Percentiles rank a stretch among this genome's conserved stretches.
Evolutionary conservation across 1,140 invertebrate species (phyloP).

Genomic region (Mycetomoellerius zeteki): DNA sequence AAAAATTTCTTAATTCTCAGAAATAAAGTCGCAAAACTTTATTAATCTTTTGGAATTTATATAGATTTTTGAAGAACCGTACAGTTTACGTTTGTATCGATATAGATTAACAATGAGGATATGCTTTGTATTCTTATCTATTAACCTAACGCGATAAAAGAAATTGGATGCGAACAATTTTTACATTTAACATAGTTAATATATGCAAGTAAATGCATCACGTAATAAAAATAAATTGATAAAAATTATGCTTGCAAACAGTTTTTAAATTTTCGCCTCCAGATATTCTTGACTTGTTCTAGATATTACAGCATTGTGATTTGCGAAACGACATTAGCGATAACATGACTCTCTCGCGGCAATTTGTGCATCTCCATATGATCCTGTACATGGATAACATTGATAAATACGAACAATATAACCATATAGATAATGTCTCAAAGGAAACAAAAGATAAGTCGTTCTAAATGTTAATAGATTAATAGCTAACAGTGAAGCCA

Average conservation of each 20-base stretch:
- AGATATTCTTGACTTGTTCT: background rate
- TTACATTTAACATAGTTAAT: background rate
- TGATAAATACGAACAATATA: background rate
- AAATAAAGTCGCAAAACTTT: background rate
- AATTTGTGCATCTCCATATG: background rate
- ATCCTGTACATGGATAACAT: conserved; percentile 13
- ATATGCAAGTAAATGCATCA: background rate
- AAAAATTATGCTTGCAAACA: background rate
- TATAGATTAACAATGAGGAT: background rate
- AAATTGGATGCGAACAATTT: background rate
- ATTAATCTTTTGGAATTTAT: background rate
- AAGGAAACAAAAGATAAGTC: background rate
- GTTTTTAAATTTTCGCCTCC: background rate
- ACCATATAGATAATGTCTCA: background rate
- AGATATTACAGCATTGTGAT: background rate
- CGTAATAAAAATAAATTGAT: background rate
- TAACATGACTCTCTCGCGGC: background rate
- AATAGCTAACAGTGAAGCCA: background rate
- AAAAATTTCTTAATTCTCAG: background rate
- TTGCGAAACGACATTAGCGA: background rate
- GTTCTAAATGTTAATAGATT: conserved; percentile 2
- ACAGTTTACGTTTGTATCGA: background rate
- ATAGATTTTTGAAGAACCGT: background rate
- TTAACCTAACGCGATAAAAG: background rate
- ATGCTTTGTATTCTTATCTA: too few relatives aligned